A percentile compares a stretch with the other conserved stretches of the same genome.
phyloP scores from a whole-genome alignment of 2,888 invertebrate genomes.

The Drosophila parthenogenetica region DNA sequence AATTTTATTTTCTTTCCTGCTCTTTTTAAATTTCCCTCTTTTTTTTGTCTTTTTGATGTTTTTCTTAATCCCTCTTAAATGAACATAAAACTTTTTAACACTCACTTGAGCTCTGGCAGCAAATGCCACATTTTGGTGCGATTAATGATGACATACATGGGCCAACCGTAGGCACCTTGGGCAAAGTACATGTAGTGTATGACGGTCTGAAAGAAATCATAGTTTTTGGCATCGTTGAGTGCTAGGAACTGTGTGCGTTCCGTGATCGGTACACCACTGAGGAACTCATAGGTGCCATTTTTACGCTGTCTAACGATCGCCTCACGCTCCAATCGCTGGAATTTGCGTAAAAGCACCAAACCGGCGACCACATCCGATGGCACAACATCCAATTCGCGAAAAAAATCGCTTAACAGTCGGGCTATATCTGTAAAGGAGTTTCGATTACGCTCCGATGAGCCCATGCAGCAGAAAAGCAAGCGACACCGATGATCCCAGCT shows the following conservation, averaged over 20 bases:
- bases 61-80: not conserved
- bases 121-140: constrained; percentile 90
- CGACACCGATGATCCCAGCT: constrained; percentile 94
- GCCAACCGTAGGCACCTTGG: constrained; percentile 95
- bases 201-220: constrained; percentile 89
- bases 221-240: constrained; percentile 90
- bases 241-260: constrained; percentile 92
- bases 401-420: constrained; percentile 92
- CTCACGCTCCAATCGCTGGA: constrained; percentile 92
- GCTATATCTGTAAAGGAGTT: constrained; percentile 95
- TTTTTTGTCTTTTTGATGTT: too few relatives aligned
- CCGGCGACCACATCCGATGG: constrained; percentile 95
- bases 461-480: constrained; percentile 93
- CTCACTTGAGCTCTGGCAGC: constrained; percentile 88
- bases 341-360: constrained; percentile 91
- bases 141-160: constrained; percentile 91
- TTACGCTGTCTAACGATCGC: constrained; percentile 91
- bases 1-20: too few relatives aligned
- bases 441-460: constrained; percentile 90
- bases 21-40: too few relatives aligned
- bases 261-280: constrained; percentile 93
- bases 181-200: constrained; percentile 94
- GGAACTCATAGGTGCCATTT: constrained; percentile 93
- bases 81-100: constrained; percentile 1
- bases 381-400: constrained; percentile 94